These are phyloP conservation scores for Cynodonichthys magdalenae DNA, from an alignment of 2,797 vertebrate genomes.

Conservation along the genomic window DNA sequence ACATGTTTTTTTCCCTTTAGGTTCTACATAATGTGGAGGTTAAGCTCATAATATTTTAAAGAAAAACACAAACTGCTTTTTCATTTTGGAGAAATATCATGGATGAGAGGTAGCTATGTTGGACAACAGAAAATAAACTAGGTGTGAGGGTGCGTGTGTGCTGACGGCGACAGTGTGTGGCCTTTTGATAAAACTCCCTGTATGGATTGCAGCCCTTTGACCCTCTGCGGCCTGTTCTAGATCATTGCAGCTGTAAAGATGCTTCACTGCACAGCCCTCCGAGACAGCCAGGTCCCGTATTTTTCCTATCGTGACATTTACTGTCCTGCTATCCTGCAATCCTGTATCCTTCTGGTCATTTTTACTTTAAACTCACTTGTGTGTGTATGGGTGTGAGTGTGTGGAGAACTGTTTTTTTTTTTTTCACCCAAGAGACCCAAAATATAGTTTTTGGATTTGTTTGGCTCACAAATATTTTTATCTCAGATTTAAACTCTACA, in stretches of 20 bases:
- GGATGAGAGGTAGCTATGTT: slow-evolving; percentile 25
- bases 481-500: slow-evolving; percentile 22
- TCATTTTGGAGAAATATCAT: slow-evolving; percentile 41
- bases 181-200: slow-evolving; percentile 68
- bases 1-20: slow-evolving; percentile 22
- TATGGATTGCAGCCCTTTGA: slow-evolving; percentile 67
- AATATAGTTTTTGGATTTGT: neutral
- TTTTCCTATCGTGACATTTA: slow-evolving; percentile 73
- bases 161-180: slow-evolving; percentile 54
- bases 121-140: slow-evolving; percentile 23
- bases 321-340: slow-evolving; percentile 54
- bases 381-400: neutral
- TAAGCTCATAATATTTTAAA: slow-evolving; percentile 15
- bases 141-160: slow-evolving; percentile 8
- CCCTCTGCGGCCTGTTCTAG: slow-evolving; percentile 63
- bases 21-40: slow-evolving; percentile 25
- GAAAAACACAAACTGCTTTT: slow-evolving; percentile 22
- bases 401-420: slow-evolving; percentile 20
- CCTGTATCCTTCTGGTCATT: slow-evolving; percentile 40
- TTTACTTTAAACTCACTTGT: slow-evolving; percentile 27
- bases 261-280: slow-evolving; percentile 59
- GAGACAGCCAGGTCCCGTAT: slow-evolving; percentile 57
- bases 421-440: slow-evolving; percentile 22
- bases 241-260: slow-evolving; percentile 72
- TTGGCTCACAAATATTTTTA: slow-evolving; percentile 36